Evolutionary conservation across 2,113 vertebrate genomes (phyloP).

Genomic region (Mixornis gularis): DNA sequence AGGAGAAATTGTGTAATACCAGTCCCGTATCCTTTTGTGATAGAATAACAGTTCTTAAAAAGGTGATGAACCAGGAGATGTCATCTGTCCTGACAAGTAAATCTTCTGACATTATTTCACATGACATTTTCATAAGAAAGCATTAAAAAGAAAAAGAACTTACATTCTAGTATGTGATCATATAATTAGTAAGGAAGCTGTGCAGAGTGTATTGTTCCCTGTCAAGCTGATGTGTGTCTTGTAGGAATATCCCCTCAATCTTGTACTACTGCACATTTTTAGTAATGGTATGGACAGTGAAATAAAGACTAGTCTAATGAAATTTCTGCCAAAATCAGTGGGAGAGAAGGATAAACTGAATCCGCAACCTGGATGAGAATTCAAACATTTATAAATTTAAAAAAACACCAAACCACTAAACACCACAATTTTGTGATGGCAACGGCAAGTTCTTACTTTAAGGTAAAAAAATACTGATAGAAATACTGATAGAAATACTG

Average conservation of each 20-base stretch:
- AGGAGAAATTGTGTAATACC: background rate
- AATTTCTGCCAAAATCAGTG: background rate
- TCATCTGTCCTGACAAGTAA: background rate
- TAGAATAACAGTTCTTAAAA: background rate
- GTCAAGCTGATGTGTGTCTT: background rate
- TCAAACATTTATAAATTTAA: background rate
- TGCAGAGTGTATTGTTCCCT: background rate
- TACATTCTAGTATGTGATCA: background rate
- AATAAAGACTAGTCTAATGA: background rate
- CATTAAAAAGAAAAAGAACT: background rate
- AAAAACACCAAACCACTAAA: accelerated
- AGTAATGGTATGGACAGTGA: background rate
- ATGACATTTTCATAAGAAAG: background rate
- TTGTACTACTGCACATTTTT: background rate
- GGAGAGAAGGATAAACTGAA: background rate
- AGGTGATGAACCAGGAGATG: background rate
- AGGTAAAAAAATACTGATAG: background rate
- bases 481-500: too few species aligned
- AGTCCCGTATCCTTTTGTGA: background rate
- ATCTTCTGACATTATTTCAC: background rate
- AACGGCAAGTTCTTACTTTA: background rate
- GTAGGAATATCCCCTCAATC: background rate
- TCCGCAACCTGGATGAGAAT: background rate
- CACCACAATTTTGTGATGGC: background rate
- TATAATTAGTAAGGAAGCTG: background rate